Base-by-base conservation (phyloP, 1,140 invertebrate genomes). In the Lepidurus packardi region DNA sequence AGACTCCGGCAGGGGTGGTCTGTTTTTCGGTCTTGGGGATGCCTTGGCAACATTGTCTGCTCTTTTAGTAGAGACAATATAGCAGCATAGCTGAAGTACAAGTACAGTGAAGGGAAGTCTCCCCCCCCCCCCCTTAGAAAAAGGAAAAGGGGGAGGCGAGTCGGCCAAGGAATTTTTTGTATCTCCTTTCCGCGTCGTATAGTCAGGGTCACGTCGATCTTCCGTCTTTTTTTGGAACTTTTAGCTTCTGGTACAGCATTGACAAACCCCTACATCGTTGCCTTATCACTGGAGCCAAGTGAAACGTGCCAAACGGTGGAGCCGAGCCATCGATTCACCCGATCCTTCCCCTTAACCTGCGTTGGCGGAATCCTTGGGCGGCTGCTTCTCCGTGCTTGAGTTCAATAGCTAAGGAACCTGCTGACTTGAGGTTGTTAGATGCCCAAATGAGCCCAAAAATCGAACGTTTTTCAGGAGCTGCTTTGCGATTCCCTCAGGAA, bases 41-140 rank as follows among this genome's bases (percentile, higher is more conserved):
- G 16, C 21, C 53, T 65, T 65, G 53, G 53, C 53, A 16, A 65
- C 53, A 65, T 65, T 65, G 53, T n/a, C 34, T 3, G 21, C 0
- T n/a, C 53, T 65, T 65, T 65, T 65, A 65, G 21, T 65, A 65
- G 53, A 65, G 53, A 65, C 53, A 65, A 65, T 65, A 65, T 65
- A 65, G 53, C 53, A 65, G 53, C 53, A 65, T 65, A 65, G 16
- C 53, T n/a, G n/a, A 34, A 34, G 34, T 34, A 34, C 34, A 34
- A 65, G 53, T 21, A 65, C 21, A n/a, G 21, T n/a, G 53, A 21
- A 21, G 53, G 53, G 53, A 65, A 65, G 34, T 34, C 34, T 34
- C 0, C 34, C 2, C 34, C 2, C 34, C 34, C 0, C 34, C 34
- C 34, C 34, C 34, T 34, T 34, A 34, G 3, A 3, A 34, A 4